Percentiles rank a stretch among this genome's conserved stretches.
Evolutionary conservation across 2,113 vertebrate species (phyloP).

Genomic region (Oophaga pumilio): DNA sequence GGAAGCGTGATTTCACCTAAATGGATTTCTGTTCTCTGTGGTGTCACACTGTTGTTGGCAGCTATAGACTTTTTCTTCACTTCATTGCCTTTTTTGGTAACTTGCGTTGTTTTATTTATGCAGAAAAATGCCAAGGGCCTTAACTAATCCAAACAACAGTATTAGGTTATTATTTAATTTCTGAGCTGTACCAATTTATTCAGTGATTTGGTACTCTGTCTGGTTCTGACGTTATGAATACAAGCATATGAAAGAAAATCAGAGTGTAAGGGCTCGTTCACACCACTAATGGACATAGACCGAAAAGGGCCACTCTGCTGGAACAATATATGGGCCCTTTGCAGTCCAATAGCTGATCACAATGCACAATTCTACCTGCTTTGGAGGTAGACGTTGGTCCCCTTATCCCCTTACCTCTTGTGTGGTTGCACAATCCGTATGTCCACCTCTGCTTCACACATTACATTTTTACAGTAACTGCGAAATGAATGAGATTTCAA

Average conservation of each 20-base stretch:
- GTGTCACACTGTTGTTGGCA: background rate
- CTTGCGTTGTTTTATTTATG: slow-evolving; percentile 5
- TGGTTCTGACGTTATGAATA: background rate
- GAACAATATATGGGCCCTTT: no score
- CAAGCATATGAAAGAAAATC: background rate
- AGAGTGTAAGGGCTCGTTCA: no score
- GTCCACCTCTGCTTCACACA: no score
- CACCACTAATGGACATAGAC: no score
- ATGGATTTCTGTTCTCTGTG: background rate
- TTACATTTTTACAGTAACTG: no score
- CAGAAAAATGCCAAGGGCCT: slow-evolving; percentile 5
- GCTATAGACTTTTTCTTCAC: background rate
- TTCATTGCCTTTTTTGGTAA: slow-evolving; percentile 6
- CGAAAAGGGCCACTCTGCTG: no score
- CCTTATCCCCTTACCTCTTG: no score
- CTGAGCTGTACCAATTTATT: background rate
- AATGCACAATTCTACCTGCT: no score
- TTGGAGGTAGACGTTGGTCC: no score
- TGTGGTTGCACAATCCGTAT: no score
- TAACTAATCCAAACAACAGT: background rate
- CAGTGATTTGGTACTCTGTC: background rate
- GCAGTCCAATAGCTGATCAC: no score
- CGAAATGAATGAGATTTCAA: no score
- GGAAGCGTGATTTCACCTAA: background rate
- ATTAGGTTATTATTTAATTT: background rate